phyloP scores from a whole-genome alignment of 2,113 vertebrate genomes.

The Chaetorhynchus papuensis region DNA sequence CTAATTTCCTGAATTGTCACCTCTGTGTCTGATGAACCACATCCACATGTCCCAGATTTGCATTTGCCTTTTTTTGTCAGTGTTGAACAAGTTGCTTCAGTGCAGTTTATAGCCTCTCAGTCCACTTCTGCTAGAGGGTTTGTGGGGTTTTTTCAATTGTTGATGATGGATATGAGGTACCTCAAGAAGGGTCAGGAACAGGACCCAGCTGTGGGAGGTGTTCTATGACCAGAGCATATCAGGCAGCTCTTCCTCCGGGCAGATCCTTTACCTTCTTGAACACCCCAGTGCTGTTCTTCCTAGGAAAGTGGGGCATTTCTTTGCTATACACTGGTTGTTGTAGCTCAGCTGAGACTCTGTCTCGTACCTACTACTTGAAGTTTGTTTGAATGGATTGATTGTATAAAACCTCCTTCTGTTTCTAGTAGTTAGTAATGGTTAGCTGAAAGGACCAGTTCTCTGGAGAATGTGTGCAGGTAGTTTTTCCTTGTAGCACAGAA shows the following conservation, averaged over 20 bases:
- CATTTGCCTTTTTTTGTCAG: not conserved
- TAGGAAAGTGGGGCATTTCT: not conserved
- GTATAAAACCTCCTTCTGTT: not conserved
- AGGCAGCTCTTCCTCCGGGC: not conserved
- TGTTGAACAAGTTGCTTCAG: not conserved
- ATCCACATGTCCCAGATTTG: not conserved
- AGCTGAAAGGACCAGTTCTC: not conserved
- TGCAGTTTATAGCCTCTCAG: not conserved
- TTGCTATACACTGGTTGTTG: not conserved
- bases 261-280: not conserved
- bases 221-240: not conserved
- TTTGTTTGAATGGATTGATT: not conserved
- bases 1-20: not conserved
- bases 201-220: rapidly evolving
- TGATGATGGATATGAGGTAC: not conserved
- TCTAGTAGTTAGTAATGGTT: not conserved
- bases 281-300: not conserved
- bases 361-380: not conserved
- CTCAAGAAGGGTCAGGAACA: not conserved
- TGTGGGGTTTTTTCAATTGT: rapidly evolving
- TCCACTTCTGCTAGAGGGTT: not conserved
- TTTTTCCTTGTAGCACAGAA: not conserved
- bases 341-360: not conserved
- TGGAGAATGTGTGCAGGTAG: not conserved
- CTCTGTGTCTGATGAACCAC: not conserved